phyloP scores from a whole-genome alignment of 2,113 vertebrate genomes.

The Leptobrachium leishanense region DNA sequence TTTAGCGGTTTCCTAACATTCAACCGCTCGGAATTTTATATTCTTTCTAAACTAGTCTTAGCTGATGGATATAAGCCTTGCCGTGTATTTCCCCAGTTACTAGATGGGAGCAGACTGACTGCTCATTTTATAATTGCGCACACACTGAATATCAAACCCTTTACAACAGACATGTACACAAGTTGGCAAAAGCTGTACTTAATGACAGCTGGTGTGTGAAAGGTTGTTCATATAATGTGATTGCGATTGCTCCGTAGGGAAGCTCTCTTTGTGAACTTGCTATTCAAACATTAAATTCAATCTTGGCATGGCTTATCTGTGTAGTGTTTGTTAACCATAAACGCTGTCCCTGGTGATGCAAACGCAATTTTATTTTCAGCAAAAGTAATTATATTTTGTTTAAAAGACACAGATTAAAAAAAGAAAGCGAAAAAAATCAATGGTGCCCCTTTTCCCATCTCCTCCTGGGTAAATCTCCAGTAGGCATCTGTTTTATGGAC shows the following conservation, averaged over 20 bases:
- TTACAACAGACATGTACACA: not conserved
- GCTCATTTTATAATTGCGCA: not conserved
- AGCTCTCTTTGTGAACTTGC: conserved; percentile 5
- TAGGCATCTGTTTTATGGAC: not conserved
- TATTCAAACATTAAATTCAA: conserved; percentile 1
- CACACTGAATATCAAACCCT: not conserved
- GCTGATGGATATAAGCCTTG: no score
- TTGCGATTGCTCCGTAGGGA: conserved; percentile 17
- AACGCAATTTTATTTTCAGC: not conserved
- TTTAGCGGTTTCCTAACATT: no score
- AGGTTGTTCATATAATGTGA: conserved; percentile 19
- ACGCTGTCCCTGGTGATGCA: not conserved
- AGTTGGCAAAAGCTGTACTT: not conserved
- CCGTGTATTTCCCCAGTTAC: no score
- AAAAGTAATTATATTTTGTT: not conserved
- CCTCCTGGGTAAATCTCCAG: not conserved
- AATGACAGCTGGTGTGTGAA: conserved; percentile 14
- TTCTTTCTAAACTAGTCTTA: no score
- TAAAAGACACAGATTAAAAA: not conserved
- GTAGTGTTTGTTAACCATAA: not conserved
- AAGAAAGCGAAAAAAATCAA: not conserved
- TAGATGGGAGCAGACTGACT: no score
- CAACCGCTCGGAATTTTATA: no score
- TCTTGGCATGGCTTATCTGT: conserved; percentile 1
- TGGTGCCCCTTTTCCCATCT: not conserved